Evolutionary conservation across 2,113 vertebrate species (phyloP).

Genomic region (Lamprotornis superbus): DNA sequence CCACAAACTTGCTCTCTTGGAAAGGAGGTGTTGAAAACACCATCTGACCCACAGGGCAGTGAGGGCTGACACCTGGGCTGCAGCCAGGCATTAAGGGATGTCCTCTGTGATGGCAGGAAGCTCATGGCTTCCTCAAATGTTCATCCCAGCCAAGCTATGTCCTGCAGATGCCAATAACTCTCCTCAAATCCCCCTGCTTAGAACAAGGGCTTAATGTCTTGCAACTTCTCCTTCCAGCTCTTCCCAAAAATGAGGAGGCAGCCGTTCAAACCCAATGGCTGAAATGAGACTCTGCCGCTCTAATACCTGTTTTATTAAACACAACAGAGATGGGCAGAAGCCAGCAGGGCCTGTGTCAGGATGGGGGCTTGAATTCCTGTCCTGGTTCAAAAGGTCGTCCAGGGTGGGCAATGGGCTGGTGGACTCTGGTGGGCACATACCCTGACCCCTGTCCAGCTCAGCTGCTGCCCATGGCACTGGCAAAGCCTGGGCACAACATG

Average conservation of each 20-base stretch:
- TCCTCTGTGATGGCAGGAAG: background rate
- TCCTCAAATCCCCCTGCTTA: slow-evolving; percentile 10
- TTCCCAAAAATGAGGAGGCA: slow-evolving; percentile 2
- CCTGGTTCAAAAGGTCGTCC: slow-evolving; percentile 24
- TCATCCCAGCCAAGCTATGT: background rate
- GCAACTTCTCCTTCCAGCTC: background rate
- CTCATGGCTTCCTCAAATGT: background rate
- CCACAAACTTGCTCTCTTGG: background rate
- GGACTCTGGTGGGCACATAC: fast-evolving
- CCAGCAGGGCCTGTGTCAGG: background rate
- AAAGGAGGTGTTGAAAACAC: background rate
- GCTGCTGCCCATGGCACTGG: background rate
- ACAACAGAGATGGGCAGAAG: background rate
- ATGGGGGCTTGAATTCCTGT: background rate
- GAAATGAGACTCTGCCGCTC: background rate
- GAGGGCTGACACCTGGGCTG: background rate
- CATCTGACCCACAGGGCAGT: background rate
- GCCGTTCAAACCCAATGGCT: background rate
- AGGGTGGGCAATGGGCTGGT: fast-evolving
- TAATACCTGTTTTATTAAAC: slow-evolving; percentile 68
- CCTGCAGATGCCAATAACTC: slow-evolving; percentile 18
- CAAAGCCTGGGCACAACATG: background rate
- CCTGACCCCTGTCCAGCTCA: background rate
- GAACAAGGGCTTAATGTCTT: slow-evolving; percentile 5
- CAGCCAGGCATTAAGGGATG: background rate